Evolutionary conservation across 2,888 invertebrate species (phyloP), one percentile per base, ranked within the genome.

Genomic region (Coenonympha arcania): DNA sequence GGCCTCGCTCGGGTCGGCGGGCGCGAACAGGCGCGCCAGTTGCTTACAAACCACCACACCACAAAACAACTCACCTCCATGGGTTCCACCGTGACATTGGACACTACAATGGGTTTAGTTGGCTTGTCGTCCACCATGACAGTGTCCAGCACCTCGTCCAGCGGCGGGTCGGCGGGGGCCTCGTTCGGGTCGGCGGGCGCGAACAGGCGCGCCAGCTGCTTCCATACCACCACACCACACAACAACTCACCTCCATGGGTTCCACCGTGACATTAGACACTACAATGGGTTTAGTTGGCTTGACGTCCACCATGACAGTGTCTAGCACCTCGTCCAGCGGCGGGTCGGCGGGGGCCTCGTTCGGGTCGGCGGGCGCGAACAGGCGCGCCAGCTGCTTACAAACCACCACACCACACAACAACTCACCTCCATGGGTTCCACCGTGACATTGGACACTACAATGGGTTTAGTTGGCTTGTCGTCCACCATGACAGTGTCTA

Each of bases 361-460:
- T 34, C 34, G 46, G 13, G 22, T 46, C 51, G 43, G 43, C 50
- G 40, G 71, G 70, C 1, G 84, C 75, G 73, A 87, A 87, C 58
- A 87, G 69, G 0, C 87, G 76, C 36, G 84, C 81, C 1, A 87
- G 89, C 68, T 94, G 94, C 60, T 94, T n/a, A n/a, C n/a, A n/a
- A n/a, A n/a, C n/a, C n/a, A n/a, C n/a, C n/a, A n/a, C n/a, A n/a
- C n/a, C n/a, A n/a, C n/a, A n/a, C n/a, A n/a, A n/a, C n/a, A n/a
- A 18, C 13, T 36, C 4, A 79, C 82, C 70, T 82, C 79, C 79
- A 81, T 80, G 2, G 76, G 75, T 37, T 80, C 79, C 1, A 69
- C 69, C 9, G 65, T 62, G 52, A 72, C 68, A 47, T 75, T 70
- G 26, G 71, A 53, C 1, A 68, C 58, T 54, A 66, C 60, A 5